Evolutionary conservation across 2,888 invertebrate genomes (phyloP).

Genomic region (Ectemnius cavifrons): DNA sequence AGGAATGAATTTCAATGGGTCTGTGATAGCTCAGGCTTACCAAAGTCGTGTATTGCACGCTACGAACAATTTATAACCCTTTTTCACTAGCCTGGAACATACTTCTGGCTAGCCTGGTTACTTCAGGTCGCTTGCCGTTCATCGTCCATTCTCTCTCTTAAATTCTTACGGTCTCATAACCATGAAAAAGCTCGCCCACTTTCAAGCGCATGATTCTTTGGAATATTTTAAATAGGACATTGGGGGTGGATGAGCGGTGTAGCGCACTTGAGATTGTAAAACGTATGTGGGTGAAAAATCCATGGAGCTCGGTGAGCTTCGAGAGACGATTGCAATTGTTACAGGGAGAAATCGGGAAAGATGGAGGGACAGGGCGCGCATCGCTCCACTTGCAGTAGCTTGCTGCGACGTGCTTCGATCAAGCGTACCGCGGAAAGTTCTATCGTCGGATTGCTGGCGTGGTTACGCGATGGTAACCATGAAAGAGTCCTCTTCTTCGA

Average conservation of each 20-base stretch:
- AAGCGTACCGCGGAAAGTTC: slow-evolving; percentile 12
- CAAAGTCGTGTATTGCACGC: not conserved
- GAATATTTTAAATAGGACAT: not conserved
- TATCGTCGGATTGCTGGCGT: slow-evolving; percentile 28
- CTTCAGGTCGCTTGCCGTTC: not conserved
- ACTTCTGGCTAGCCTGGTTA: not conserved
- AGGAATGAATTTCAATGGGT: slow-evolving; percentile 9
- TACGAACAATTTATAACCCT: not conserved
- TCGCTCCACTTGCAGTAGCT: too few species aligned
- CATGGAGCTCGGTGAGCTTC: too few species aligned
- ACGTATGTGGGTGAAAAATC: too few species aligned
- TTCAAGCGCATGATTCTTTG: not conserved
- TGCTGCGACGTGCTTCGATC: too few species aligned
- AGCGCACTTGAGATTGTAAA: not conserved
- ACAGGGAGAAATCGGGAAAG: too few species aligned
- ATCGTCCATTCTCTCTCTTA: slow-evolving; percentile 4
- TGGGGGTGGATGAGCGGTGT: not conserved
- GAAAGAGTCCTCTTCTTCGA: slow-evolving; percentile 47
- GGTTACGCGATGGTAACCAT: slow-evolving; percentile 40
- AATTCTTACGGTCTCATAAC: not conserved
- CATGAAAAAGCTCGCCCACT: not conserved
- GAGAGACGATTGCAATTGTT: too few species aligned
- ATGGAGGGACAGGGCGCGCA: too few species aligned
- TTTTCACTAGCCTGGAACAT: not conserved
- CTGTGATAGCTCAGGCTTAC: not conserved